A percentile compares a stretch with the other conserved stretches of the same genome.
Evolutionary conservation across 1,140 invertebrate genomes (phyloP).

Genomic region (Trichonephila clavipes): DNA sequence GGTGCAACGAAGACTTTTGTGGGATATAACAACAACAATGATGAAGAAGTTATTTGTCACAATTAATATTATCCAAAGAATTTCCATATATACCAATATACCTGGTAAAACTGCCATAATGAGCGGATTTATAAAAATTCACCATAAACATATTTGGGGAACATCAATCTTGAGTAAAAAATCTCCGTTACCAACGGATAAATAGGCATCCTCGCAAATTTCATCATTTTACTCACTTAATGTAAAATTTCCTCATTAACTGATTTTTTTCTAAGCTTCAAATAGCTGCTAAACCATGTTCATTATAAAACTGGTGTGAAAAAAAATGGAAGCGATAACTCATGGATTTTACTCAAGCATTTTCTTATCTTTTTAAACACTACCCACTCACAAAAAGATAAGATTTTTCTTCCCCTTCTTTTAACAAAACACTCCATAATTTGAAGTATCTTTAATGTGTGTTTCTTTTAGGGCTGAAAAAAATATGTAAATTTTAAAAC

Average conservation of each 20-base stretch:
- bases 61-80: constrained; percentile 43
- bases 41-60: constrained; percentile 3
- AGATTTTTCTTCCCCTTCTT: background rate
- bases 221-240: too few relatives aligned
- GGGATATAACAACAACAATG: background rate
- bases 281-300: too few relatives aligned
- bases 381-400: constrained; percentile 16
- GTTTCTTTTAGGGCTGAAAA: background rate
- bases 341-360: background rate
- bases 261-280: too few relatives aligned
- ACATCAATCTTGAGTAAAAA: too few relatives aligned
- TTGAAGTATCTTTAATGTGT: background rate
- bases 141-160: too few relatives aligned
- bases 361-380: background rate
- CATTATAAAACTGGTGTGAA: too few relatives aligned
- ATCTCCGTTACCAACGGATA: too few relatives aligned
- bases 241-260: too few relatives aligned
- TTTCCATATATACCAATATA: constrained; percentile 21
- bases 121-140: background rate
- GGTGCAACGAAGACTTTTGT: background rate
- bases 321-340: too few relatives aligned
- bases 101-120: constrained; percentile 15
- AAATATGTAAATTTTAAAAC: background rate
- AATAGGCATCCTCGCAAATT: too few relatives aligned
- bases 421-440: background rate